Base-by-base conservation (phyloP, 2,113 vertebrate species). In the Saguinus imperator region DNA sequence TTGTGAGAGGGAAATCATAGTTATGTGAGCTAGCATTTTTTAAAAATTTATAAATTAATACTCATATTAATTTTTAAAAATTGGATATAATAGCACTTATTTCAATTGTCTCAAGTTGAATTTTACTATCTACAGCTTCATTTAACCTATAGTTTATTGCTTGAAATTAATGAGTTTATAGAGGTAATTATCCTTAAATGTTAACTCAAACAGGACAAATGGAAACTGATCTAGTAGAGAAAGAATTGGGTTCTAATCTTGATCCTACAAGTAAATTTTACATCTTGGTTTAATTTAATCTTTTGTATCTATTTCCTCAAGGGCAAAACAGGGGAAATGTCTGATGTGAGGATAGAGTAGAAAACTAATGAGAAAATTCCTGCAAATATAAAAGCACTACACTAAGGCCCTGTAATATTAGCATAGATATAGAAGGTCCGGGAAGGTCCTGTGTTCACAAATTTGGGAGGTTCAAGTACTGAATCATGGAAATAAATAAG, bases 11-110 rank as follows among this genome's bases (percentile, higher is more conserved):
- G 32, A 87, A 95, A 76, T 97, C n/a, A 76, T 75, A 8, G 55
- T 88, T 11, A 88, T 55, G 55, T 87, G 40, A 85, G 45, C 8
- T n/a, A 94, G 13, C 5, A 95, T 76, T 97, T 89, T 92, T 93
- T 13, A 64, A 82, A 81, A 70, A 81, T 96, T 95, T 79, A 86
- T 72, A 75, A 92, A 61, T 94, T 92, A 84, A 72, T 72, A 75
- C 32, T 80, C 6, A 23, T 45, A 45, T 89, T 84, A 45, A 94
- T 87, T 89, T 80, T 76, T 32, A 14, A 86, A 85, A 92, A 16
- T 77, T 37, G 61, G 75, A 7, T 87, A 48, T 50, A 79, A 68
- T 57, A 72, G 23, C 27, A 68, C 1, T 48, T 91, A 48, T 16
- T 2, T 91, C 87, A 25, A 55, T 66, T 77, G 45, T 50, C 4